Evolutionary conservation across 2,797 vertebrate genomes (phyloP).

Genomic region (Alca torda): DNA sequence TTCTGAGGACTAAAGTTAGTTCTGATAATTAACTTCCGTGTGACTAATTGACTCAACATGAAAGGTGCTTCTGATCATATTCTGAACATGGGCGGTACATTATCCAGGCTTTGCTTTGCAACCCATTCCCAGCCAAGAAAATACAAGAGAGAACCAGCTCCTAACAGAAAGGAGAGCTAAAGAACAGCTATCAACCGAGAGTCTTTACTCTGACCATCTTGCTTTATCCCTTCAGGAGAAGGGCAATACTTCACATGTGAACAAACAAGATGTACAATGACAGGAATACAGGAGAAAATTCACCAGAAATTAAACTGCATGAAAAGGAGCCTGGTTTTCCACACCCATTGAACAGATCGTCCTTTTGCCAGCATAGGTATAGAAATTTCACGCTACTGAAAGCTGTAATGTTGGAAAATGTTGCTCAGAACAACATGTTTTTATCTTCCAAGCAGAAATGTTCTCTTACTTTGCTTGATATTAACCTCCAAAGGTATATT

Average conservation of each 20-base stretch:
- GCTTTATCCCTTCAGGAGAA: not conserved
- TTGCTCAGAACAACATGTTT: not conserved
- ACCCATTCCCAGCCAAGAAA: not conserved
- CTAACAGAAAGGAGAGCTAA: not conserved
- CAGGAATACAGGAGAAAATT: not conserved
- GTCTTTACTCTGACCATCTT: not conserved
- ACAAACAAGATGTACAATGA: not conserved
- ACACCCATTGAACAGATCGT: not conserved
- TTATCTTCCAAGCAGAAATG: not conserved
- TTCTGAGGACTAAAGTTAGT: not conserved
- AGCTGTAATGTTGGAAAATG: not conserved
- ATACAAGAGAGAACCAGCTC: not conserved
- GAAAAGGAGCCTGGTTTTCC: not conserved
- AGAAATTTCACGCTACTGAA: not conserved
- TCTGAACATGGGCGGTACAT: not conserved
- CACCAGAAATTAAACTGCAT: not conserved
- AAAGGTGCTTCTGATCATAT: not conserved
- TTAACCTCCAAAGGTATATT: not conserved
- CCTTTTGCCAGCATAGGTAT: not conserved
- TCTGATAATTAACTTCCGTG: not conserved
- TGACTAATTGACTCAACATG: not conserved
- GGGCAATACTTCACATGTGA: rapidly evolving
- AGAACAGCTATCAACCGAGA: not conserved
- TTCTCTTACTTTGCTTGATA: not conserved
- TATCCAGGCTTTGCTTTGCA: not conserved